Conservation (phyloP, 2,797 vertebrate genomes). For the Phataginus tricuspis region DNA sequence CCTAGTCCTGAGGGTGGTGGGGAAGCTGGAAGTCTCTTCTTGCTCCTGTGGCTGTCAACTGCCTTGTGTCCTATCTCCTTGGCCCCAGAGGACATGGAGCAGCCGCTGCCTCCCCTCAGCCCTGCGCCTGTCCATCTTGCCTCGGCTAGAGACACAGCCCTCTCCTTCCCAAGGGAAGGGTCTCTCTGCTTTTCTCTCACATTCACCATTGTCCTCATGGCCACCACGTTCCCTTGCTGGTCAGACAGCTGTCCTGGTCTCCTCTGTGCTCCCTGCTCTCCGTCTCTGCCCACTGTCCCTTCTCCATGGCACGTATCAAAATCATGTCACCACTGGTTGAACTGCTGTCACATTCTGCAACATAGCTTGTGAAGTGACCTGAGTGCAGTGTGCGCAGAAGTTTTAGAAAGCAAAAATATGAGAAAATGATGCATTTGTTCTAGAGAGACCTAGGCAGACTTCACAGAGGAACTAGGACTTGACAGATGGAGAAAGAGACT, state of each 20-base stretch:
- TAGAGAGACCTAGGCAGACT: neutral
- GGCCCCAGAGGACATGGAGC: neutral
- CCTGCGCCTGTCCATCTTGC: neutral
- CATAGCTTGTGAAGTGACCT: neutral
- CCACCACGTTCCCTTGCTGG: neutral
- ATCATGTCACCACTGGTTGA: neutral
- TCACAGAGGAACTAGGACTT: neutral
- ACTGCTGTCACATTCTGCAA: neutral
- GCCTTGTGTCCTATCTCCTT: neutral
- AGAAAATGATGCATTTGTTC: neutral
- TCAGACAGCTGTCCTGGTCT: neutral
- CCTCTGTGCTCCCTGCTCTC: neutral
- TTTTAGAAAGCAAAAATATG: neutral
- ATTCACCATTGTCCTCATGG: neutral
- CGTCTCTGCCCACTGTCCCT: neutral
- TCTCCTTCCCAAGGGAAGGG: neutral
- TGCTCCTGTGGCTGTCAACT: neutral
- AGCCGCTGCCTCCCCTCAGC: neutral
- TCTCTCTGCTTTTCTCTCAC: neutral
- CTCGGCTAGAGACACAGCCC: neutral
- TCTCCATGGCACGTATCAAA: neutral
- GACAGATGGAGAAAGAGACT: neutral
- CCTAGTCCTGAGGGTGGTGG: neutral
- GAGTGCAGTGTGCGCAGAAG: neutral
- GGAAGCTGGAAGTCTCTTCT: neutral